Evolutionary conservation across 1,140 invertebrate genomes (phyloP).

Genomic region (Drosophila chauvacae): DNA sequence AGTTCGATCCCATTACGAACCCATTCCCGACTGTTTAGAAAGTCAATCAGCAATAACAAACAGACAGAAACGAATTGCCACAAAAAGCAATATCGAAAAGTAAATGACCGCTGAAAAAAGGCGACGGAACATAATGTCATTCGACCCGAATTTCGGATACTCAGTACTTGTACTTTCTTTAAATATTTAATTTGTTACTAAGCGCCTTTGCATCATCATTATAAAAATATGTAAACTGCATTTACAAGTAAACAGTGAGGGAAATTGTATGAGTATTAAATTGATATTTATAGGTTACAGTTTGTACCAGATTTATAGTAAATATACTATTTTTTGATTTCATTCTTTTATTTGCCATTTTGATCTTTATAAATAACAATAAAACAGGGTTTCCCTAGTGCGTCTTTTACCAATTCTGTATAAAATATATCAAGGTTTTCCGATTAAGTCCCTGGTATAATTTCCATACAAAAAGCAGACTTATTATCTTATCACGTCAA

Average conservation of each 20-base stretch:
- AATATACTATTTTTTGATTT: no score
- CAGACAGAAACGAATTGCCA: slow-evolving; percentile 46
- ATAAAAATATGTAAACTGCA: neutral
- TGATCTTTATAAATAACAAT: no score
- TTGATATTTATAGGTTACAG: neutral
- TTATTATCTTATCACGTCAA: neutral
- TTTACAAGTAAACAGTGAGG: neutral
- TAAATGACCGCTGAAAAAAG: slow-evolving; percentile 64
- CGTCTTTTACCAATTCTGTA: neutral
- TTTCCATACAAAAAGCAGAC: neutral
- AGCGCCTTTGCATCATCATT: neutral
- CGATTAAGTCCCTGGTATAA: neutral
- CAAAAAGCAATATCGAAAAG: slow-evolving; percentile 64
- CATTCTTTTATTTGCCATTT: no score
- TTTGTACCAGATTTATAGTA: neutral
- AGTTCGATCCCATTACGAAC: slow-evolving; percentile 27
- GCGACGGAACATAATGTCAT: neutral
- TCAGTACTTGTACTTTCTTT: slow-evolving; percentile 21
- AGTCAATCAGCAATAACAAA: slow-evolving; percentile 64
- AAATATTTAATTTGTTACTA: slow-evolving; percentile 13
- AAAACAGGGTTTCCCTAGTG: no score
- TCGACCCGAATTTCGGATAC: slow-evolving; percentile 16
- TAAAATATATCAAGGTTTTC: neutral
- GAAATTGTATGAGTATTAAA: neutral
- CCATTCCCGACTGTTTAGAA: slow-evolving; percentile 61